Percentiles rank a stretch among this genome's conserved stretches.
These are phyloP conservation scores for Drosophila nigricruria DNA, from an alignment of 2,888 invertebrate species.

Conservation along the genomic window DNA sequence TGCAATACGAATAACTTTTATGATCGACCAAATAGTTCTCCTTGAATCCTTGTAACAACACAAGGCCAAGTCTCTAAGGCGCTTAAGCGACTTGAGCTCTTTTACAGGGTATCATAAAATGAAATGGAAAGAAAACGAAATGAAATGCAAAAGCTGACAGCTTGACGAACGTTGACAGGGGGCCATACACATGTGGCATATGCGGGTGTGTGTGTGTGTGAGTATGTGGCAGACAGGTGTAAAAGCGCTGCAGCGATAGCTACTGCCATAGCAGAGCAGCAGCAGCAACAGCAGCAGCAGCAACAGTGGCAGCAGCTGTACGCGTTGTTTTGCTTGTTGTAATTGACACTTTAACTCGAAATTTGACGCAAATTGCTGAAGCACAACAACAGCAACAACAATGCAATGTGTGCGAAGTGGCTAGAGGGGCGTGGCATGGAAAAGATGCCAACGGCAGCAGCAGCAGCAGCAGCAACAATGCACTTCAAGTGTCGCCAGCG, in stretches of 20 bases:
- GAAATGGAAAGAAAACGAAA: slow-evolving; percentile 43
- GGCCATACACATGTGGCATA: slow-evolving; percentile 22
- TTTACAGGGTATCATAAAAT: slow-evolving; percentile 21
- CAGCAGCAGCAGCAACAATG: slow-evolving; percentile 46
- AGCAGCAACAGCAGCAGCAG: slow-evolving; percentile 20
- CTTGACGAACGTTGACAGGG: slow-evolving; percentile 61
- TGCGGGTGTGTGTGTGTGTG: slow-evolving; percentile 22
- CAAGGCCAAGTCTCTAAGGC: background rate
- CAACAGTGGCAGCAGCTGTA: slow-evolving; percentile 39
- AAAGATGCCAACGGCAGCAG: slow-evolving; percentile 9
- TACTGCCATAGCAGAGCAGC: too few relatives aligned
- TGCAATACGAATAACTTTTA: too few relatives aligned
- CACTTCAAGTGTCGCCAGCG: slow-evolving; percentile 58
- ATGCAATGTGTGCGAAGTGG: background rate
- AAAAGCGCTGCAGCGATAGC: slow-evolving; percentile 25
- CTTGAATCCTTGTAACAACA: too few relatives aligned
- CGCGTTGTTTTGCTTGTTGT: slow-evolving; percentile 61
- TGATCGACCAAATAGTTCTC: too few relatives aligned
- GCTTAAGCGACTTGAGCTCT: background rate
- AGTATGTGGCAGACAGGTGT: slow-evolving; percentile 53
- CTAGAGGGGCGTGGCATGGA: background rate
- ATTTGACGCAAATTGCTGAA: slow-evolving; percentile 78
- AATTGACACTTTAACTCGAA: slow-evolving; percentile 81
- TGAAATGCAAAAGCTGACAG: slow-evolving; percentile 66
- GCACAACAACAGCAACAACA: slow-evolving; percentile 43